A percentile compares a stretch with the other conserved stretches of the same genome.
Conservation (phyloP, 2,888 invertebrate species). For the Leistus spinibarbis region DNA sequence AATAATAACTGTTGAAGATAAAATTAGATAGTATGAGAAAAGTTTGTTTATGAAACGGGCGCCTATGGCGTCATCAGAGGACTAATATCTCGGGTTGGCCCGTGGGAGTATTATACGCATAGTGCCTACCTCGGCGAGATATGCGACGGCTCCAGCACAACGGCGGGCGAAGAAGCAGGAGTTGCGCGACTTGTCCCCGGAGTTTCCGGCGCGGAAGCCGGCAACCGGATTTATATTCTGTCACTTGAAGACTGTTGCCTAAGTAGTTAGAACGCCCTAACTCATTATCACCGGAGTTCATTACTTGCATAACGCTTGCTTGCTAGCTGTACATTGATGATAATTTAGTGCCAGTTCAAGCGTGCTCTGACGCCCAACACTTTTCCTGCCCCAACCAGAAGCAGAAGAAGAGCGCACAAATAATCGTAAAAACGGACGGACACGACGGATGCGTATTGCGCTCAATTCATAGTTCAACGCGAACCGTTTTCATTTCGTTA, state of each 20-base stretch:
- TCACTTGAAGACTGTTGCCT: conserved; percentile 35
- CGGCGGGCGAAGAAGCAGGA: background rate
- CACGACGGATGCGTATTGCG: no score
- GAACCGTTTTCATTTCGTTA: no score
- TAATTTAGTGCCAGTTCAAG: conserved; percentile 29
- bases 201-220: conserved; percentile 11
- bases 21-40: no score
- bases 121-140: background rate
- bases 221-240: conserved; percentile 30
- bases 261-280: conserved; percentile 34
- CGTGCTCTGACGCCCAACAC: background rate
- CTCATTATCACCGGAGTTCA: conserved; percentile 36
- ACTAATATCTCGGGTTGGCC: background rate
- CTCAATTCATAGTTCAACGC: no score
- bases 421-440: no score
- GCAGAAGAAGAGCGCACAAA: no score
- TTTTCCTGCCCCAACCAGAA: background rate
- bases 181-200: background rate
- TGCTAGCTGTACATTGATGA: conserved; percentile 28
- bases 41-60: background rate
- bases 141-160: background rate
- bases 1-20: no score
- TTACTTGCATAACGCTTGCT: conserved; percentile 25
- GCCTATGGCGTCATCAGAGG: background rate
- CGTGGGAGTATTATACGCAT: background rate